Evolutionary conservation across 2,113 vertebrate genomes (phyloP), one percentile per base, ranked within the genome.

Genomic region (Pleuronectes platessa): DNA sequence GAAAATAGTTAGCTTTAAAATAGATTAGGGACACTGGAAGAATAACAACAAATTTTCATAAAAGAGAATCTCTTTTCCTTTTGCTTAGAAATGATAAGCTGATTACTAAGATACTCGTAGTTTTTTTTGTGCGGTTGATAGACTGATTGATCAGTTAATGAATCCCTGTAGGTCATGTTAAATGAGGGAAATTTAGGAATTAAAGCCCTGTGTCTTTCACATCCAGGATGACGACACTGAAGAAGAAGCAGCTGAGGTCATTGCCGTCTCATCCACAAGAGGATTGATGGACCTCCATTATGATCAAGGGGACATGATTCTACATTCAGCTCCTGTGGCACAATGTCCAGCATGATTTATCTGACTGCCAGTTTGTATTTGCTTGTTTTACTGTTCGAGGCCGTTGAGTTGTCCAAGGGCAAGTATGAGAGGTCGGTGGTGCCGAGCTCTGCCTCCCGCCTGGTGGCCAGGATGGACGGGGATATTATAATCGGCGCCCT

Each of bases 401-500:
- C 94, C 58, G 89, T 94, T 4, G 82, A 93, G 53, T 88, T 95
- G 40, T 93, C 94, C 72, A 93, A 87, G 61, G 92, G 87, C 61
- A 81, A 92, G 1, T 89, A 94, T 86, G 89, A 95, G 86, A 94
- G 91, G 84, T 90, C 93, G 0, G 75, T 93, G 79, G 92, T 97
- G 73, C 94, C 94, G 0, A 91, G 91, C 79, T 97, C 96, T 35
- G 96, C 95, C 0, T 94, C 96, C 1, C 93, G 98, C 18, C 96
- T 97, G 0, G 98, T 99, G 86, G 98, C 98, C 20, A 94, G 98
- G 83, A 98, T 93, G 96, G 98, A 99, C 2, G 96, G 97, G 17
- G 97, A 98, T 90, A 92, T 98, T 81, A 97, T 98, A 78, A 98
- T 98, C 12, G 97, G 97, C 8, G 97, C 97, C 14, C 96, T 98